phyloP scores from a whole-genome alignment of 2,113 vertebrate species.

The Pantherophis guttatus region DNA sequence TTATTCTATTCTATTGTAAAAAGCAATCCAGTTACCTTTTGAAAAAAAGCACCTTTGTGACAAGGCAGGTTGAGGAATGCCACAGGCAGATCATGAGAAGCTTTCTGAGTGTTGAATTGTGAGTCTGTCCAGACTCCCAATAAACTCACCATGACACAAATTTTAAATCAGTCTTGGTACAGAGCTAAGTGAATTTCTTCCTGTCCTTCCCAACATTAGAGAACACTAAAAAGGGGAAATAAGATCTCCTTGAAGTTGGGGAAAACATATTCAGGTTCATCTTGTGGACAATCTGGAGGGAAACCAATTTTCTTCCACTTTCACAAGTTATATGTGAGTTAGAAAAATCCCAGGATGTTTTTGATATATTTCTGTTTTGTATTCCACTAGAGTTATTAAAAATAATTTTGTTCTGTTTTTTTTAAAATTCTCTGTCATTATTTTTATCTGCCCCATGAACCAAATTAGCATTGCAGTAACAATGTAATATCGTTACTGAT shows the following conservation, averaged over 20 bases:
- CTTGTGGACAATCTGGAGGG: background rate
- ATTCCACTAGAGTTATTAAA: background rate
- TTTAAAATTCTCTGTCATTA: background rate
- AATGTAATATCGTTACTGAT: background rate
- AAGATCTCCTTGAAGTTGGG: background rate
- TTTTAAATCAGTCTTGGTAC: background rate
- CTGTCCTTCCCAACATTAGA: background rate
- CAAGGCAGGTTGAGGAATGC: background rate
- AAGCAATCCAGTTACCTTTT: background rate
- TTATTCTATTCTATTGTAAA: background rate
- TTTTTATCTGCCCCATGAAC: background rate
- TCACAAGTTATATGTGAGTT: background rate
- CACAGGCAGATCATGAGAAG: background rate
- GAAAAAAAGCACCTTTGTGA: background rate
- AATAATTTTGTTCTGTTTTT: background rate
- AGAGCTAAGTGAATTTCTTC: background rate
- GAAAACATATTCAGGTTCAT: background rate
- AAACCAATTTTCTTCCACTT: background rate
- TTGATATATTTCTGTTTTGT: background rate
- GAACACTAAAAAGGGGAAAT: background rate
- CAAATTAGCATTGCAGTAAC: background rate
- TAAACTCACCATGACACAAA: background rate
- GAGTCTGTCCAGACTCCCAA: background rate
- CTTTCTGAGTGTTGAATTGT: background rate
- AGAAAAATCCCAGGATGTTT: background rate